Percentiles rank a stretch among this genome's conserved stretches.
Conservation (phyloP, 64 coral and sea anemone genomes). For the Exaiptasia diaphana region DNA sequence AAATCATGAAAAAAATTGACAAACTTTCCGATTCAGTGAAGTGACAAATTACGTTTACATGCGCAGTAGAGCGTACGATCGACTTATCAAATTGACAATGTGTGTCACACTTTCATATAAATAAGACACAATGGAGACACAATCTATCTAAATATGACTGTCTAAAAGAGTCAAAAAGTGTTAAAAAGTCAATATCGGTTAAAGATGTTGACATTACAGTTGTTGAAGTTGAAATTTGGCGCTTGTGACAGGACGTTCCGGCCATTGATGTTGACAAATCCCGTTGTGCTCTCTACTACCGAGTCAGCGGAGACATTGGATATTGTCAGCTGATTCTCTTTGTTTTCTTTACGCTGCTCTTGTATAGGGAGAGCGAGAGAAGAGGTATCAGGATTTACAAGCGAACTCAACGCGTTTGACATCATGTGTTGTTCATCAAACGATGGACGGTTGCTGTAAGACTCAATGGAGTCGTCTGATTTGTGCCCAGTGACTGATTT, state of each 20-base stretch:
- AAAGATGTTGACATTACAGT: conserved; percentile 33
- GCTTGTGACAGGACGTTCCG: conserved; percentile 3
- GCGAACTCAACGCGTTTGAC: not conserved
- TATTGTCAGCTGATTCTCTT: not conserved
- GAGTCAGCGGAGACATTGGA: not conserved
- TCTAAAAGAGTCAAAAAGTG: not conserved
- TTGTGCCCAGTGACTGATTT: conserved; percentile 4
- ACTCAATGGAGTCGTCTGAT: not conserved
- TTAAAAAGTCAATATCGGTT: conserved; percentile 12
- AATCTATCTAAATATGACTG: too few species aligned
- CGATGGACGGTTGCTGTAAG: not conserved
- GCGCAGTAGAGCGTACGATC: too few species aligned
- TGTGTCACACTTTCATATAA: too few species aligned
- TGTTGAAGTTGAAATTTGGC: conserved; percentile 15
- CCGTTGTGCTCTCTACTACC: not conserved
- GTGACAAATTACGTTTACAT: too few species aligned
- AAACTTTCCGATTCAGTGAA: too few species aligned
- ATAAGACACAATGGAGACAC: too few species aligned
- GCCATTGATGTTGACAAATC: not conserved
- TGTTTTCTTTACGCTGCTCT: not conserved
- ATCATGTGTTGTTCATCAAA: not conserved
- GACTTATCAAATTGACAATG: too few species aligned
- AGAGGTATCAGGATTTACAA: not conserved
- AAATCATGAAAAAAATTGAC: too few species aligned
- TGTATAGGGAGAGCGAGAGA: not conserved